A percentile compares a stretch with the other conserved stretches of the same genome.
phyloP scores from a whole-genome alignment of 2,888 invertebrate species.

The Drosophila ustulata region DNA sequence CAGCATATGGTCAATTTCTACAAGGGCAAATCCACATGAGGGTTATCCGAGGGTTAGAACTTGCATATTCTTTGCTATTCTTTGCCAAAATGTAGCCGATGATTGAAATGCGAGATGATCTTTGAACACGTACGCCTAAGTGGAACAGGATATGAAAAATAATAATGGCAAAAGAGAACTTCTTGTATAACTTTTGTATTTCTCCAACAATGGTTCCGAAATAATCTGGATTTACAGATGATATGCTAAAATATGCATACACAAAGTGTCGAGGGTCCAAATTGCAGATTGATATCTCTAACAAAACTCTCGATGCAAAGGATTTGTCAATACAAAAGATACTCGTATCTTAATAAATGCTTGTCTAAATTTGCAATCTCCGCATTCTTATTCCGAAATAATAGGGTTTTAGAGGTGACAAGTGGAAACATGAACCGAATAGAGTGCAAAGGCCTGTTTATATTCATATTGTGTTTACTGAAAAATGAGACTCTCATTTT shows the following conservation, averaged over 20 bases:
- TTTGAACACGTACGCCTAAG: neutral
- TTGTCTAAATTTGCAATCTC: neutral
- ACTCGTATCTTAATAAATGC: neutral
- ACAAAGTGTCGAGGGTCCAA: neutral
- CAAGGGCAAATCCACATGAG: constrained; percentile 18
- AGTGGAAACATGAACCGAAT: neutral
- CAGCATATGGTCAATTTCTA: constrained; percentile 49
- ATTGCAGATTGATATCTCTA: constrained; percentile 3
- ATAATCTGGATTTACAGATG: constrained; percentile 14
- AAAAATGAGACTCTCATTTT: neutral
- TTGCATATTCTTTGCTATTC: constrained; percentile 11
- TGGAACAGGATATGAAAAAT: constrained; percentile 15
- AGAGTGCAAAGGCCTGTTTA: neutral
- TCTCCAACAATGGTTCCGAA: constrained; percentile 2
- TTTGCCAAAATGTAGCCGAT: constrained; percentile 13
- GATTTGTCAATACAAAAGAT: neutral
- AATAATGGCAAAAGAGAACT: constrained; percentile 11
- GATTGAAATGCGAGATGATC: constrained; percentile 31
- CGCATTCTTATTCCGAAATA: neutral
- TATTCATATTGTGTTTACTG: neutral
- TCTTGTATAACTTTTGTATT: constrained; percentile 21
- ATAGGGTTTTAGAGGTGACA: neutral
- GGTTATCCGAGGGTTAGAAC: constrained; percentile 27
- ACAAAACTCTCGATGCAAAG: neutral
- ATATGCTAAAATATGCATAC: constrained; percentile 20